These are phyloP conservation scores for Dichetophora obliterata DNA, from an alignment of 2,888 invertebrate species.

Conservation along the genomic window DNA sequence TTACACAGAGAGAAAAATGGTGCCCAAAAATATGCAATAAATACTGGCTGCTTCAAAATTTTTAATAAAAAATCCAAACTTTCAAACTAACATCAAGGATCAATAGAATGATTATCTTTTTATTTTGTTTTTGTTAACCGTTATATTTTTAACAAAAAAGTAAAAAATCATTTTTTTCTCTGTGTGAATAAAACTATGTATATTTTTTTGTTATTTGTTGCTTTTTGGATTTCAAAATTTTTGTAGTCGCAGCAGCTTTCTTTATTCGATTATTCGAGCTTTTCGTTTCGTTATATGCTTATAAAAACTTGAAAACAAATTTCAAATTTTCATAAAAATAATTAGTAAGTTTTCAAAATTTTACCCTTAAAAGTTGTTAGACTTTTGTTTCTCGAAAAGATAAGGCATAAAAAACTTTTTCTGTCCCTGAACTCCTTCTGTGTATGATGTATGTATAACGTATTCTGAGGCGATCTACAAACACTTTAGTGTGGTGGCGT, in stretches of 20 bases:
- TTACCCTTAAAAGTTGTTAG: neutral
- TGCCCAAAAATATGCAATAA: neutral
- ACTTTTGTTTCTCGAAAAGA: neutral
- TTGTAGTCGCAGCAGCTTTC: constrained; percentile 6
- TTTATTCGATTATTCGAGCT: neutral
- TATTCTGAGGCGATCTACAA: neutral
- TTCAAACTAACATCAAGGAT: no score
- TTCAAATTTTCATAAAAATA: neutral
- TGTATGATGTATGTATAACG: neutral
- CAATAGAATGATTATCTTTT: no score
- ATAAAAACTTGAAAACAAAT: neutral
- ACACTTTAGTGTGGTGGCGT: constrained; percentile 8
- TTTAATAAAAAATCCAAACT: no score
- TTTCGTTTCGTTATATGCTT: neutral
- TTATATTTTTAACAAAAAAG: no score
- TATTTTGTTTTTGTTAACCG: neutral
- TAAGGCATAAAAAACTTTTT: neutral
- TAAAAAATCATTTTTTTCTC: neutral
- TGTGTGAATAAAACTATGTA: neutral
- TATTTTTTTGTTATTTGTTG: constrained; percentile 2
- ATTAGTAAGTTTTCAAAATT: neutral
- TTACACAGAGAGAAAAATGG: neutral
- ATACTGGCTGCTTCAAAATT: no score
- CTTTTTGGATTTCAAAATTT: constrained; percentile 9
- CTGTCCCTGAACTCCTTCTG: neutral